These are phyloP conservation scores for Spodoptera picta DNA, from an alignment of 2,888 invertebrate species.

Conservation along the genomic window DNA sequence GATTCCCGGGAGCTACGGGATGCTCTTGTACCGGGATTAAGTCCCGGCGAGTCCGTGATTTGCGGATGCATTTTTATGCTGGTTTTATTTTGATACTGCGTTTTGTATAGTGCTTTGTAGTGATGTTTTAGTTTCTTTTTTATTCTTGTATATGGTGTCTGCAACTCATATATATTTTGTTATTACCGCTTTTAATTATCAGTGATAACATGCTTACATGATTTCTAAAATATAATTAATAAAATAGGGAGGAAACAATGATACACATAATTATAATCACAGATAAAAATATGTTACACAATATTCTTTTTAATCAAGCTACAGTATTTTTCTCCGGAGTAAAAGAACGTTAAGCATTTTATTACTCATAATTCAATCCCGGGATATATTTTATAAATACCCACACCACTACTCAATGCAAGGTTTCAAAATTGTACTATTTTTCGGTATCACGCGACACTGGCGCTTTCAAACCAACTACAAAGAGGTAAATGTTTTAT, in stretches of 20 bases:
- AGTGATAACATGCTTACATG: too few species aligned
- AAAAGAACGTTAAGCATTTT: not conserved
- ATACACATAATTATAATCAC: too few species aligned
- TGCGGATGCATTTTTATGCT: conserved; percentile 39
- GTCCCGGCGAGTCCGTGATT: conserved; percentile 29
- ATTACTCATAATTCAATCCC: conserved; percentile 4
- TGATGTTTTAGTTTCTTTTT: conserved; percentile 17
- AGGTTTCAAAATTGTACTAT: conserved; percentile 12
- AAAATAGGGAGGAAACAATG: too few species aligned
- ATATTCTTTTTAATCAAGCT: too few species aligned
- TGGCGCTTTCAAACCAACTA: conserved; percentile 9
- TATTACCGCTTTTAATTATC: too few species aligned
- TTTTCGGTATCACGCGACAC: conserved; percentile 25
- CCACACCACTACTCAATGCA: conserved; percentile 28
- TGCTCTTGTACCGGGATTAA: conserved; percentile 40
- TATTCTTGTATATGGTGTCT: not conserved
- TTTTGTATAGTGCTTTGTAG: conserved; percentile 17
- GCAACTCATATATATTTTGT: too few species aligned
- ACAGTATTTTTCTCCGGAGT: too few species aligned
- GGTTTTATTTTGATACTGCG: conserved; percentile 21
- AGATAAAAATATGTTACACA: too few species aligned
- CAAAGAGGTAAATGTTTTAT: not conserved
- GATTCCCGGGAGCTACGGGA: conserved; percentile 33
- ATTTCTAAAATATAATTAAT: too few species aligned
- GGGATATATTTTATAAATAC: not conserved